phyloP scores from a whole-genome alignment of 2,888 invertebrate genomes.

The Cheilosia vernalis region DNA sequence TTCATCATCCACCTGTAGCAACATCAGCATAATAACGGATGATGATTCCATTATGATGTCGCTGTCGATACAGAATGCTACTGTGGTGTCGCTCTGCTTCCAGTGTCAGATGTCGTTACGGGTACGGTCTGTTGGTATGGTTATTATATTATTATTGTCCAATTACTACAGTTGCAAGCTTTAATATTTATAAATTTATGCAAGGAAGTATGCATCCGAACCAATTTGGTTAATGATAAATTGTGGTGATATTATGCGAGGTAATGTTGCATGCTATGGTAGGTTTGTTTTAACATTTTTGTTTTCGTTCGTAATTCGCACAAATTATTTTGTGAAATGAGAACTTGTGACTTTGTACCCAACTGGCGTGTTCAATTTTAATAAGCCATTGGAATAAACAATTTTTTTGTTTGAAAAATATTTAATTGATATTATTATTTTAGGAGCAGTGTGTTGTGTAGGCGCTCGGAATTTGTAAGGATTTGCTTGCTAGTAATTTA shows the following conservation, averaged over 20 bases:
- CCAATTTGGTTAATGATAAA: constrained; percentile 42
- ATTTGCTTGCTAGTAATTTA: too few relatives aligned
- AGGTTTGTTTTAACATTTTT: background rate
- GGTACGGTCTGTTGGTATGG: constrained; percentile 7
- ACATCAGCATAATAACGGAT: constrained; percentile 67
- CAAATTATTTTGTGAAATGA: background rate
- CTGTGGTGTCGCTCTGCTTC: constrained; percentile 31
- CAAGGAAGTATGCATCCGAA: constrained; percentile 33
- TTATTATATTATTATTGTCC: constrained; percentile 59
- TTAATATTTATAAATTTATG: constrained; percentile 48
- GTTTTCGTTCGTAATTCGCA: background rate
- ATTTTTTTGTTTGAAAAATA: too few relatives aligned
- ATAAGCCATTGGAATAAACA: too few relatives aligned
- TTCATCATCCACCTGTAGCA: constrained; percentile 60
- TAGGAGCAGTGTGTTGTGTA: too few relatives aligned
- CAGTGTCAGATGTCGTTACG: constrained; percentile 45
- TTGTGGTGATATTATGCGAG: constrained; percentile 2
- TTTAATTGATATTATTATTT: too few relatives aligned
- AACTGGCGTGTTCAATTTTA: too few relatives aligned
- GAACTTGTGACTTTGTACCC: too few relatives aligned
- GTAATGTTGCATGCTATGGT: background rate
- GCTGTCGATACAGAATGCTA: constrained; percentile 54
- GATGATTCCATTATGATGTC: constrained; percentile 62
- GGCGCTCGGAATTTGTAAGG: too few relatives aligned
- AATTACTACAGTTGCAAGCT: constrained; percentile 41